phyloP scores from a whole-genome alignment of 2,113 vertebrate genomes.

The Myotis lucifugus region DNA sequence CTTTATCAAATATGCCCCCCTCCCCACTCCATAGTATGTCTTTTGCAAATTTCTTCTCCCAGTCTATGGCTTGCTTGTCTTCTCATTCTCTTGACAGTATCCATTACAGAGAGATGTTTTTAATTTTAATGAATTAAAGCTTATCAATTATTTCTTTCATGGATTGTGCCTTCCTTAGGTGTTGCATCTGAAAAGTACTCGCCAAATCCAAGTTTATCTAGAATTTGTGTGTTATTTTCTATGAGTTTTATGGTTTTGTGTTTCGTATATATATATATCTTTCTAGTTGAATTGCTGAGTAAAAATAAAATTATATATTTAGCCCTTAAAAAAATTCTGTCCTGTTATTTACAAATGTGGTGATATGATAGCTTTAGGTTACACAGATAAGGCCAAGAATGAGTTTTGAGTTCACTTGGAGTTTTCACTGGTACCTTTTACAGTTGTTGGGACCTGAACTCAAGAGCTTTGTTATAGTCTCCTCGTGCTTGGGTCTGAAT shows the following conservation, averaged over 20 bases:
- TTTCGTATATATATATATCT: background rate
- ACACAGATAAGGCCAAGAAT: background rate
- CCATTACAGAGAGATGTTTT: background rate
- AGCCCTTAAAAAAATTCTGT: background rate
- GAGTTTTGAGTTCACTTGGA: background rate
- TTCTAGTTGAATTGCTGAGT: conserved; percentile 24
- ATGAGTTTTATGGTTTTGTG: background rate
- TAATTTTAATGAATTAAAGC: conserved; percentile 7
- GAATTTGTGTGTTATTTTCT: background rate
- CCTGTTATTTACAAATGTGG: background rate
- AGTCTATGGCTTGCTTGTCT: background rate
- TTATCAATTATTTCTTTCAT: background rate
- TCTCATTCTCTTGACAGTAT: background rate
- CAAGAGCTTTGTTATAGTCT: background rate
- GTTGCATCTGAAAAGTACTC: background rate
- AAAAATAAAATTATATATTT: conserved; percentile 24
- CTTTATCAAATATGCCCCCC: background rate
- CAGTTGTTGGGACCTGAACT: background rate
- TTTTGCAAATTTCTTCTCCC: background rate
- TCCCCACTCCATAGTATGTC: background rate
- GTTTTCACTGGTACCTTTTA: background rate
- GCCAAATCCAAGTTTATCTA: background rate
- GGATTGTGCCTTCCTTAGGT: background rate
- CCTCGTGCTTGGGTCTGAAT: background rate
- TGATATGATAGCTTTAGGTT: background rate